These are phyloP conservation scores for Leptinotarsa peninsularis DNA, from an alignment of 2,888 invertebrate genomes.

Conservation along the genomic window DNA sequence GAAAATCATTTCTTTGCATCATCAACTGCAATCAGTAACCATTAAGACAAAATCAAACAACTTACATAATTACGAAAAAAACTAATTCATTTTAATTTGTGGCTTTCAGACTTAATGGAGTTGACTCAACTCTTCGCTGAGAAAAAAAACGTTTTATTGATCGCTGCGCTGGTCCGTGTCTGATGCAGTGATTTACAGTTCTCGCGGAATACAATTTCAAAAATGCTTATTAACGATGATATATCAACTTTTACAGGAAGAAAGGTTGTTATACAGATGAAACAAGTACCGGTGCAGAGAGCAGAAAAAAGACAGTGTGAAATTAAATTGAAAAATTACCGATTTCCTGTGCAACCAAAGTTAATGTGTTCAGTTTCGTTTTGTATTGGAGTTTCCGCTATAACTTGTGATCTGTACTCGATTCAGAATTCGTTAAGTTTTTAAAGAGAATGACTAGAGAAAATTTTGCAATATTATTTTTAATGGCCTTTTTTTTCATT, in stretches of 20 bases:
- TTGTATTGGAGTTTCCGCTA: conserved; percentile 2
- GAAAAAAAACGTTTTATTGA: conserved; percentile 11
- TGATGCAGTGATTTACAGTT: conserved; percentile 30
- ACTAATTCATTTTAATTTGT: conserved; percentile 10
- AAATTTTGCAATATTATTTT: background rate
- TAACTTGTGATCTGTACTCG: conserved; percentile 2
- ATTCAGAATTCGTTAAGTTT: background rate
- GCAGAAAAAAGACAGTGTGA: conserved; percentile 32
- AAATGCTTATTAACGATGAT: conserved; percentile 39
- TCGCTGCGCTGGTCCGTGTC: conserved; percentile 27
- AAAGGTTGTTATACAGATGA: conserved; percentile 31
- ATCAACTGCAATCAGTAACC: conserved; percentile 19
- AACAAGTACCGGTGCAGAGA: conserved; percentile 24
- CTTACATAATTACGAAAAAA: conserved; percentile 8
- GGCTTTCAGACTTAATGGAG: conserved; percentile 19
- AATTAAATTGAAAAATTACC: conserved; percentile 28
- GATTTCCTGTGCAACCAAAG: conserved; percentile 29
- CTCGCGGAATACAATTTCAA: conserved; percentile 28
- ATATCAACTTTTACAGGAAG: conserved; percentile 38
- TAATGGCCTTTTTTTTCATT: background rate
- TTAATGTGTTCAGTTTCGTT: conserved; percentile 7
- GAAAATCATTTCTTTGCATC: conserved; percentile 5
- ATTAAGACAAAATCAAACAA: conserved; percentile 16
- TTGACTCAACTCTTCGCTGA: conserved; percentile 22
- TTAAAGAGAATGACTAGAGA: background rate